Evolutionary conservation across 2,113 vertebrate species (phyloP).

Genomic region (Prietella phreatophila): DNA sequence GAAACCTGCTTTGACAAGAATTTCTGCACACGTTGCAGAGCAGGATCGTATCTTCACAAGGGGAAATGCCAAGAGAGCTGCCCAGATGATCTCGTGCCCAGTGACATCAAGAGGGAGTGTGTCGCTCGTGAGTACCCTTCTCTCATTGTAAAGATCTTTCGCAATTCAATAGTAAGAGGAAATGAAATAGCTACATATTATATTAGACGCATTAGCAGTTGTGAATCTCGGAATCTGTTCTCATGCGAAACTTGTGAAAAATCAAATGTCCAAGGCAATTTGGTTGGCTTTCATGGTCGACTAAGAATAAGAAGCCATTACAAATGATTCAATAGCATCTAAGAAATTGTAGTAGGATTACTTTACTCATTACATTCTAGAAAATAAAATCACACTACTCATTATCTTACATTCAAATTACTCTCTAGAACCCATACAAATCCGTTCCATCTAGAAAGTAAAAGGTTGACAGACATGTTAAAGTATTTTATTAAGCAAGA

Average conservation of each 20-base stretch:
- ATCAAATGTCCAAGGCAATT: neutral
- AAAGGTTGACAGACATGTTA: neutral
- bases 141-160: neutral
- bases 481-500: conserved; percentile 5
- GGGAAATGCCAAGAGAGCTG: conserved; percentile 96
- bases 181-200: neutral
- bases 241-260: neutral
- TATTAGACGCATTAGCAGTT: neutral
- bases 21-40: conserved; percentile 98
- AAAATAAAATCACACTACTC: neutral
- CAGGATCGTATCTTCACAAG: conserved; percentile 89
- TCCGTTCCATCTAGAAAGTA: neutral
- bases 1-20: conserved; percentile 99
- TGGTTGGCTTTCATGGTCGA: conserved; percentile 1
- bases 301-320: neutral
- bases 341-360: neutral
- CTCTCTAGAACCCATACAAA: neutral
- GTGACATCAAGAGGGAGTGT: conserved; percentile 90
- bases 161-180: neutral
- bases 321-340: neutral
- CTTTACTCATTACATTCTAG: neutral
- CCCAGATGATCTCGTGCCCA: conserved; percentile 86
- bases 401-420: neutral
- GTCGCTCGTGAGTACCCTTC: conserved; percentile 66
- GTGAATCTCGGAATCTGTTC: neutral